Evolutionary conservation across 2,888 invertebrate genomes (phyloP).

Genomic region (Acronicta leporina): DNA sequence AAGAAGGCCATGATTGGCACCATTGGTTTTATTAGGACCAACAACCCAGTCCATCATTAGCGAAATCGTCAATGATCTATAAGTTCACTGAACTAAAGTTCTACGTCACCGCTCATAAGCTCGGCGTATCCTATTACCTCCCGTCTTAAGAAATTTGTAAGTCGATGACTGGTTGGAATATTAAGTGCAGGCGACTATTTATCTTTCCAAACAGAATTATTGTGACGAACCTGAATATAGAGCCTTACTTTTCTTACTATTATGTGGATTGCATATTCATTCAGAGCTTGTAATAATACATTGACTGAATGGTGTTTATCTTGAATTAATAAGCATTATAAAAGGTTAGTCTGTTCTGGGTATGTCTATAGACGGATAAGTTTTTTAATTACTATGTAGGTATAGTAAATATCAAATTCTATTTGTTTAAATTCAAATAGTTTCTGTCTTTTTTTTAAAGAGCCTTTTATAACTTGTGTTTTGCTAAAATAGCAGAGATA

Average conservation of each 20-base stretch:
- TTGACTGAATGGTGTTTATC: conserved; percentile 18
- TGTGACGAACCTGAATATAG: conserved; percentile 33
- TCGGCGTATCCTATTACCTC: conserved; percentile 7
- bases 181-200: conserved; percentile 45
- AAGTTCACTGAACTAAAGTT: conserved; percentile 14
- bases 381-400: too few species aligned
- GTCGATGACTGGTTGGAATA: conserved; percentile 32
- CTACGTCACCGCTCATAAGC: conserved; percentile 13
- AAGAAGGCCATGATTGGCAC: too few species aligned
- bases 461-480: too few species aligned
- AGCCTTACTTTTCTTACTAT: conserved; percentile 38
- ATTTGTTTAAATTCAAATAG: too few species aligned
- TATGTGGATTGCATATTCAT: conserved; percentile 44
- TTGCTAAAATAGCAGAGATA: too few species aligned
- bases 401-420: too few species aligned
- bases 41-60: too few species aligned
- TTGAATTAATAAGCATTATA: conserved; percentile 29
- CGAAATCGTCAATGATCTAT: too few species aligned
- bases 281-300: conserved; percentile 31
- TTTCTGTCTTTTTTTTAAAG: too few species aligned
- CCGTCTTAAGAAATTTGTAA: conserved; percentile 19
- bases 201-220: conserved; percentile 35
- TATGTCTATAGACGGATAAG: not conserved
- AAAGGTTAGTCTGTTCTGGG: conserved; percentile 12
- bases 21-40: too few species aligned